Base-by-base conservation (phyloP, 30 jellyfish, hydroid and myxozoan genomes). In the Aurelia coerulea region DNA sequence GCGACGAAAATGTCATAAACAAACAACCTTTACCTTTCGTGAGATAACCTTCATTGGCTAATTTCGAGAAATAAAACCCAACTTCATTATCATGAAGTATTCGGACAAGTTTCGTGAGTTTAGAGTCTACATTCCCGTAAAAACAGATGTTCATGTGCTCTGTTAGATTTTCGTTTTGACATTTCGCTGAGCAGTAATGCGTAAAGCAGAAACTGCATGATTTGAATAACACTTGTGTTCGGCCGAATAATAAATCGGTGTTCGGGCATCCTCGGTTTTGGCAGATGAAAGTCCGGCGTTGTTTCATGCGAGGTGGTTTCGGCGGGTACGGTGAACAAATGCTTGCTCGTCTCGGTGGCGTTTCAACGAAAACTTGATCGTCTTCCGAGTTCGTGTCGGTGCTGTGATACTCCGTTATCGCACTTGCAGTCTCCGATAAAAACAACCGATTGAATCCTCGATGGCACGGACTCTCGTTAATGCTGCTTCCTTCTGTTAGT, bases 131-230 rank as follows among this genome's bases (percentile, higher is more conserved):
- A n/a, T 83, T 67, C 60, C 98, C 97, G 71, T 81, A 93, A 68
- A 72, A 93, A 52, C 98, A 93, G 14, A 67, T 79, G 5, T 71
- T 77, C 33, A 81, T 15, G 64, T 93, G 98, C 19, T 78, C 97
- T 3, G 13, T 37, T 78, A 31, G 63, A 52, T 66, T 46, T 13
- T 51, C 90, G 65, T 71, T 66, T 64, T 93, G 96, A 76, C 98
- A 93, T 46, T 69, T 67, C 34, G 93, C 97, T 10, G 98, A 93
- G 65, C 98, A 93, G 87, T 87, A 93, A 83, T 93, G 98, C 62
- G 98, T 93, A 60, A 93, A 93, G 60, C 98, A 93, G 72, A 79
- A 87, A 32, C 63, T 67, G 64, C 98, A 93, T 7, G 98, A 93
- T 74, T 84, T 87, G 76, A 93, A 93, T 15, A 69, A 35, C 29